Conservation (phyloP, 2,888 invertebrate genomes). For the Therioaphis trifolii region DNA sequence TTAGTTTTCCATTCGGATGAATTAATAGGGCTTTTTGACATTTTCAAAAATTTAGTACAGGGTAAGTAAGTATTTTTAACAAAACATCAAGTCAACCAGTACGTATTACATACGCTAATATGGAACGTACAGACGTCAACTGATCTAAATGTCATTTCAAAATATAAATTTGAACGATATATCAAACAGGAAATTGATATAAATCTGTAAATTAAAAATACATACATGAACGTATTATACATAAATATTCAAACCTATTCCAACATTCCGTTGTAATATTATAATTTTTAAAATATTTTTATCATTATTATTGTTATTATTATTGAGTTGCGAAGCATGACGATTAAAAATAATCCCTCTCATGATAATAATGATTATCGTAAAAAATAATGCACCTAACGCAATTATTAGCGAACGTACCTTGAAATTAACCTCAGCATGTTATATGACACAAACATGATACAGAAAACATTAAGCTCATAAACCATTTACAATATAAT, state of each 20-base stretch:
- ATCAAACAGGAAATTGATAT: constrained; percentile 44
- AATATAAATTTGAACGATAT: neutral
- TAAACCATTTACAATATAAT: neutral
- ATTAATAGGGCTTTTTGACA: constrained; percentile 1
- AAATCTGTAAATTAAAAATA: neutral
- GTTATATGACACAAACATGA: neutral
- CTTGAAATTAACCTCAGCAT: neutral
- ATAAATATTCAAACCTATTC: neutral
- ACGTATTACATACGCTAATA: no score
- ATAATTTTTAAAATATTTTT: neutral
- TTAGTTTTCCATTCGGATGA: constrained; percentile 9
- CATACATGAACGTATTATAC: neutral
- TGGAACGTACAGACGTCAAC: neutral
- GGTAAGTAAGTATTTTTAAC: no score
- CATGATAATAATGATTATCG: neutral
- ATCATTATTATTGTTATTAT: neutral
- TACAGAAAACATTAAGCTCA: neutral
- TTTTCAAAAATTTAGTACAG: neutral
- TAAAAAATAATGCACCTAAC: neutral
- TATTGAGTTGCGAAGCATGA: neutral
- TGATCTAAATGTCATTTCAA: neutral
- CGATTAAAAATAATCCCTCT: neutral
- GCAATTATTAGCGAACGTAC: neutral
- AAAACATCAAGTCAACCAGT: no score
- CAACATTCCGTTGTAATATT: neutral